phyloP scores from a whole-genome alignment of 2,888 invertebrate species.

The Yponomeuta cagnagella region DNA sequence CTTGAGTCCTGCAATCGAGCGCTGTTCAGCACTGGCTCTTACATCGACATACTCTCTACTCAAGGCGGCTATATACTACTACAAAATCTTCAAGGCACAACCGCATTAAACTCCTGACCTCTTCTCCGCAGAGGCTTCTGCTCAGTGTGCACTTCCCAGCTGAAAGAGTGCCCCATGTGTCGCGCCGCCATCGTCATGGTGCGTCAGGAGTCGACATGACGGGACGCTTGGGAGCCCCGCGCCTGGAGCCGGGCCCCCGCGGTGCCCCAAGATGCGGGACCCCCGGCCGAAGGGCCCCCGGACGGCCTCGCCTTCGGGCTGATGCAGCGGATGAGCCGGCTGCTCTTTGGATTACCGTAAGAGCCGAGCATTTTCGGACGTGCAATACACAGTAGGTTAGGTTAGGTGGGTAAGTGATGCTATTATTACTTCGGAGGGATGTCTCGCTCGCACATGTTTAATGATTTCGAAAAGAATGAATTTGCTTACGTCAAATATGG shows the following conservation, averaged over 20 bases:
- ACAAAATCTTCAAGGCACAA: too few species aligned
- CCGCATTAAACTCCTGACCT: neutral
- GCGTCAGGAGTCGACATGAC: slow-evolving; percentile 28
- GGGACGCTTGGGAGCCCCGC: neutral
- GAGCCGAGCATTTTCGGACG: neutral
- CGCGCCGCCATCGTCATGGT: slow-evolving; percentile 61
- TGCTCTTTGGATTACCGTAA: neutral
- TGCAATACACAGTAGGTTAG: neutral
- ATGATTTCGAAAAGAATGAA: too few species aligned
- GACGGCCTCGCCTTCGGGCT: too few species aligned
- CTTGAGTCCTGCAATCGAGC: too few species aligned
- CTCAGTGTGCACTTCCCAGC: slow-evolving; percentile 82
- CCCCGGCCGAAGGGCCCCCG: neutral
- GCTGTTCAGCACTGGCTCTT: too few species aligned
- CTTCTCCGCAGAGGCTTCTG: slow-evolving; percentile 85
- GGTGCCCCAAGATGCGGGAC: neutral
- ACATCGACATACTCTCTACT: too few species aligned
- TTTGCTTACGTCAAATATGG: too few species aligned
- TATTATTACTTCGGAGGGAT: neutral
- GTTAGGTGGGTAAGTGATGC: neutral
- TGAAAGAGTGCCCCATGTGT: slow-evolving; percentile 93
- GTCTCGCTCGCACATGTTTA: too few species aligned
- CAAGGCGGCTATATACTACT: too few species aligned
- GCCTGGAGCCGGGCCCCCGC: neutral
- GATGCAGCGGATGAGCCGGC: neutral